Conservation (phyloP, 2,888 invertebrate species). For the Leucozona laternaria region DNA sequence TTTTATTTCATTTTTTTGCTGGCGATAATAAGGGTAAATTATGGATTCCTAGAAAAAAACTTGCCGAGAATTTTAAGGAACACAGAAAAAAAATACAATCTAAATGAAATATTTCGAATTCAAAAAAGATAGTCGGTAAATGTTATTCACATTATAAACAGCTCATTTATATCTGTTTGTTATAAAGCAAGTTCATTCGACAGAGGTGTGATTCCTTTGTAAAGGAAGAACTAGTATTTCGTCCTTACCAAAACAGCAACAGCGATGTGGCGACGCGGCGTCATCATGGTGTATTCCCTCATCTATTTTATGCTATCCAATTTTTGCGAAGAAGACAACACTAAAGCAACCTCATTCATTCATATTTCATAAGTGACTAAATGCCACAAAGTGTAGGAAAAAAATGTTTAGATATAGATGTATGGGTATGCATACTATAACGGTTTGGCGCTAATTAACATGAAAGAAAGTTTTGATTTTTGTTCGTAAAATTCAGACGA, state of each 20-base stretch:
- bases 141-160: too few relatives aligned
- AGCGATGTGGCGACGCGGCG: background rate
- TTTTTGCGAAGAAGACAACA: slow-evolving; percentile 5
- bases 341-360: slow-evolving; percentile 51
- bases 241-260: slow-evolving; percentile 4
- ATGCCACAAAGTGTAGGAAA: slow-evolving; percentile 46
- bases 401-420: background rate
- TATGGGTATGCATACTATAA: background rate
- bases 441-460: slow-evolving; percentile 63
- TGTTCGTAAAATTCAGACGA: background rate
- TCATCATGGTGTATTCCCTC: slow-evolving; percentile 7
- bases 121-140: too few relatives aligned
- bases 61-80: background rate
- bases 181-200: background rate
- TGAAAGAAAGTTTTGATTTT: slow-evolving; percentile 32
- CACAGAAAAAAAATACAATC: background rate
- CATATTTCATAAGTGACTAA: slow-evolving; percentile 69
- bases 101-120: background rate
- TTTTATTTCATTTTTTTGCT: slow-evolving; percentile 8
- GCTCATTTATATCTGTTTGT: background rate
- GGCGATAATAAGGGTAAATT: background rate
- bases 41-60: background rate
- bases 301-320: slow-evolving; percentile 22
- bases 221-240: slow-evolving; percentile 47
- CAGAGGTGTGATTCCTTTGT: background rate